A percentile compares a stretch with the other conserved stretches of the same genome.
phyloP scores from a whole-genome alignment of 2,113 vertebrate genomes.

The Phyllostomus discolor region DNA sequence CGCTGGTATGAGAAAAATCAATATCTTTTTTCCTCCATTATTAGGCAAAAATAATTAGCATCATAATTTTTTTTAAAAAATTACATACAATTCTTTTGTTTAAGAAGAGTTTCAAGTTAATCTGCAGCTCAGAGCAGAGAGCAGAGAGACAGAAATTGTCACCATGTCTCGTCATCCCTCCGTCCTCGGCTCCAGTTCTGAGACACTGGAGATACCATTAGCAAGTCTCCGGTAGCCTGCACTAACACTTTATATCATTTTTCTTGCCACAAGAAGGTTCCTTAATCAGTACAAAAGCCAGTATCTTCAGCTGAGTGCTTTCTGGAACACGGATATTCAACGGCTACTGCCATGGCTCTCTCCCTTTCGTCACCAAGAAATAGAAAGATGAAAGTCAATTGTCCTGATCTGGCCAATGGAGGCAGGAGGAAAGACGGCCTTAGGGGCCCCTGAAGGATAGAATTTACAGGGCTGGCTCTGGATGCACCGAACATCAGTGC shows the following conservation, averaged over 20 bases:
- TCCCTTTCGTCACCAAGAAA: neutral
- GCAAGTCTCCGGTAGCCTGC: neutral
- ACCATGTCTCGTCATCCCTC: neutral
- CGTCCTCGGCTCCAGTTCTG: fast-evolving
- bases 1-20: neutral
- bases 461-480: neutral
- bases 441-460: fast-evolving
- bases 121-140: neutral
- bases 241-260: neutral
- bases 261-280: neutral
- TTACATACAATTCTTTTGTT: neutral
- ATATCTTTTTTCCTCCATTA: neutral
- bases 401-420: neutral
- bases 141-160: neutral
- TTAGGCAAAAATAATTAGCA: neutral
- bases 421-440: neutral
- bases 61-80: neutral
- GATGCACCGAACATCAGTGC: fast-evolving
- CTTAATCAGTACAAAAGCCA: neutral
- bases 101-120: neutral
- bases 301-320: neutral
- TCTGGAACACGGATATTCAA: neutral
- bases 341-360: neutral
- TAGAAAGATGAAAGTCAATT: neutral
- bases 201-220: neutral